Base-by-base conservation (phyloP, 2,797 vertebrate genomes). In the Synanceia verrucosa region DNA sequence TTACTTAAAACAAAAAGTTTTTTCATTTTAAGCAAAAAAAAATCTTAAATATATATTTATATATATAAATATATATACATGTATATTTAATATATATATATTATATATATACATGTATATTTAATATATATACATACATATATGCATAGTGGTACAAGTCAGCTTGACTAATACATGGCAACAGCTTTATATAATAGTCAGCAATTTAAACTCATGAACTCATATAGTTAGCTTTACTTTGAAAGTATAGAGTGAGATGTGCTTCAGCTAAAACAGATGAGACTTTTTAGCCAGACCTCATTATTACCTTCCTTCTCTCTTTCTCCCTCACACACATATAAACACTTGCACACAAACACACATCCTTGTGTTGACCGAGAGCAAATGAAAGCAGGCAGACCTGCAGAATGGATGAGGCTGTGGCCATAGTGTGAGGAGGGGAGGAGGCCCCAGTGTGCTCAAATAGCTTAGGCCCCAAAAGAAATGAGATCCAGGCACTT, bases 401-500 rank as follows among this genome's bases (percentile, higher is more conserved):
- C 78, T 28, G 76, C 77, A 90, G 88, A 90, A 90, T 82, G 80
- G 88, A 89, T 78, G 85, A 74, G 85, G 82, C 83, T 74, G 74
- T 8, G 67, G 89, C 84, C 90, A 85, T 61, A 87, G 75, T 85
- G 80, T 73, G 82, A 86, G 78, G 74, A 88, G 86, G 64, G 81
- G 72, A 84, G 82, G 89, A 88, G 89, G 88, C 88, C 92, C 83
- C 87, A 75, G 82, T 81, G 81, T 81, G 89, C 85, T 91, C 84
- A 86, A 94, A 92, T 92, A 93, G 91, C 91, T 89, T 83, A 88
- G 86, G 70, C 90, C 92, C 91, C 86, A 81, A 89, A 88, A 92
- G 91, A 91, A 94, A 94, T 92, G 86, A 93, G 92, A 94, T 93
- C 90, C 92, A 93, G 90, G 89, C 92, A 87, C 87, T 90, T 94